Conservation (phyloP, 2,113 vertebrate species). For the Steatornis caripensis region DNA sequence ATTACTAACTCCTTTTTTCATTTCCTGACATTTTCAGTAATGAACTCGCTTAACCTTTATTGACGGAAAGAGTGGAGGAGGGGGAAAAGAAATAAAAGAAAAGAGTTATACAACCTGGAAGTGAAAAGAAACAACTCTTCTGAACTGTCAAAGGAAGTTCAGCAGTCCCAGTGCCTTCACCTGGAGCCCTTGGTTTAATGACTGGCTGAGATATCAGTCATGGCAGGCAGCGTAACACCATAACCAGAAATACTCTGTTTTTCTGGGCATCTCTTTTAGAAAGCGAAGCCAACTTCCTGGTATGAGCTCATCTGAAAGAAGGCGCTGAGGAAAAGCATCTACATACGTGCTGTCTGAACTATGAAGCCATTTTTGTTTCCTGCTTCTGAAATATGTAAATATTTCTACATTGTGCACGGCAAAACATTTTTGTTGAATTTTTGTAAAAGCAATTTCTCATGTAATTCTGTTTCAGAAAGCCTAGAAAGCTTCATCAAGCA, state of each 20-base stretch:
- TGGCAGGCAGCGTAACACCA: accelerated
- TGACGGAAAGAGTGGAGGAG: neutral
- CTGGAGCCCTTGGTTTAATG: neutral
- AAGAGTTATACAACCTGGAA: neutral
- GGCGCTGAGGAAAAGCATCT: neutral
- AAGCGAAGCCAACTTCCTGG: neutral
- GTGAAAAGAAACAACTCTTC: neutral
- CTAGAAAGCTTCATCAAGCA: neutral
- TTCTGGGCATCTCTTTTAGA: neutral
- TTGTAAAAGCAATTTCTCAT: neutral
- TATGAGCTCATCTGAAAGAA: neutral
- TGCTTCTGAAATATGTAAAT: neutral
- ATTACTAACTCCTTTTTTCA: neutral
- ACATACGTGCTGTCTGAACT: neutral
- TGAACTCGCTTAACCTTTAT: accelerated
- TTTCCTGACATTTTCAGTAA: neutral
- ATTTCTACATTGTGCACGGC: neutral
- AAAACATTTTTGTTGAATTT: conserved; percentile 9
- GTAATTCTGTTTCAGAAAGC: conserved; percentile 28
- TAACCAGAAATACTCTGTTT: neutral
- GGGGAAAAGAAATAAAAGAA: neutral
- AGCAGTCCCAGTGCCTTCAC: neutral
- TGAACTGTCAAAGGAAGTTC: neutral
- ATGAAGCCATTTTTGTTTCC: neutral
- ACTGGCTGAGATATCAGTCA: neutral